Conservation (phyloP, 2,888 invertebrate species). For the Dorcus hopei region DNA sequence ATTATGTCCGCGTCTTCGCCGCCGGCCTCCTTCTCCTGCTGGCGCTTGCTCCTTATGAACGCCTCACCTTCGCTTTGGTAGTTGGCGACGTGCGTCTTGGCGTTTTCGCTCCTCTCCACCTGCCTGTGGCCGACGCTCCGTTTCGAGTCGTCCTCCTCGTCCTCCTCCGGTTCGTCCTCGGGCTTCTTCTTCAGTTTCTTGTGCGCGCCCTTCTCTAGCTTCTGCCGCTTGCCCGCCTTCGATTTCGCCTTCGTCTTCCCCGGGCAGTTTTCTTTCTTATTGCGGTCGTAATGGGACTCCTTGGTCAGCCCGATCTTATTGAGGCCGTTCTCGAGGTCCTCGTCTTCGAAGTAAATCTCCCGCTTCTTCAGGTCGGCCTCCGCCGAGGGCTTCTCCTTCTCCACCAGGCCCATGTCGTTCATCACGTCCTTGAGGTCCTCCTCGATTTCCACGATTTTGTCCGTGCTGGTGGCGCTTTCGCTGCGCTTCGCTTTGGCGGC, state of each 20-base stretch:
- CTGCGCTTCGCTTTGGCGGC: not conserved
- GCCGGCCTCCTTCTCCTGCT: conserved; percentile 12
- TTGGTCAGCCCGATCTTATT: conserved; percentile 31
- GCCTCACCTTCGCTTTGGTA: conserved; percentile 30
- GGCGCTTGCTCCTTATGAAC: conserved; percentile 24
- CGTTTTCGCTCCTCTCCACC: not conserved
- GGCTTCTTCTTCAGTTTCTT: conserved; percentile 15
- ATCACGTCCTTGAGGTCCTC: conserved; percentile 30
- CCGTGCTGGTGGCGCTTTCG: not conserved
- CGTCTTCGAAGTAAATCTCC: conserved; percentile 28
- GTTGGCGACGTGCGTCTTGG: conserved; percentile 20
- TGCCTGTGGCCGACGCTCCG: conserved; percentile 6
- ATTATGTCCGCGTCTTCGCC: conserved; percentile 25
- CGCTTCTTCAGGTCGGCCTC: conserved; percentile 11
- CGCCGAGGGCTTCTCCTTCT: conserved; percentile 20
- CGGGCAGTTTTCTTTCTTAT: conserved; percentile 23
- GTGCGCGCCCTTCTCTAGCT: conserved; percentile 7
- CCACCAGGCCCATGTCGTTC: conserved; percentile 29
- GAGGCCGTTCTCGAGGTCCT: conserved; percentile 30
- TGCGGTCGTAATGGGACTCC: conserved; percentile 24
- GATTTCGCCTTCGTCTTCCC: conserved; percentile 13
- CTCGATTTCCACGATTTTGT: conserved; percentile 29
- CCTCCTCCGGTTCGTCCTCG: conserved; percentile 14
- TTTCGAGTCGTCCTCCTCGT: conserved; percentile 7
- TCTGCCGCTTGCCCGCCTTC: conserved; percentile 7